Evolutionary conservation across 2,797 vertebrate species (phyloP).

Genomic region (Molossus molossus): DNA sequence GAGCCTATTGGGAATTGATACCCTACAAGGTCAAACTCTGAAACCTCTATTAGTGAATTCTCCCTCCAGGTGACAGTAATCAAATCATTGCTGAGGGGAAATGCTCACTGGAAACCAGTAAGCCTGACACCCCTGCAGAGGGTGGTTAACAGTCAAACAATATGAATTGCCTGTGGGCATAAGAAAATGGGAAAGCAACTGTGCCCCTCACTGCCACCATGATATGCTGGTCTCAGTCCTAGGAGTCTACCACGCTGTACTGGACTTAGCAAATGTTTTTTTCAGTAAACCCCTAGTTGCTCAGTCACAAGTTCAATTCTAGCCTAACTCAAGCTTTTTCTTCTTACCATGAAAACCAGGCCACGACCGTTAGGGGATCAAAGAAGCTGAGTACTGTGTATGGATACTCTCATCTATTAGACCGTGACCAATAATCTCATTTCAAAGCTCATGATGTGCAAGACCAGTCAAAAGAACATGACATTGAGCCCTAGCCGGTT

Average conservation of each 20-base stretch:
- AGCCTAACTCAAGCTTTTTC: background rate
- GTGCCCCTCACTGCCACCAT: background rate
- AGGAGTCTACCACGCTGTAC: background rate
- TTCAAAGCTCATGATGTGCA: background rate
- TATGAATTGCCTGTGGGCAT: background rate
- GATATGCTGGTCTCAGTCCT: background rate
- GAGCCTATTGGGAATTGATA: background rate
- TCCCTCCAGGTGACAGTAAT: background rate
- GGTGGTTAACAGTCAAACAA: background rate
- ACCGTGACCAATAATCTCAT: background rate
- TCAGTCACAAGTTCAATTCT: background rate
- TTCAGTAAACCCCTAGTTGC: background rate
- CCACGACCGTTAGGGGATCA: background rate
- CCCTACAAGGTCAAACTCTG: background rate
- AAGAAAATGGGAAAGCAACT: background rate
- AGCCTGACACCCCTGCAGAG: background rate
- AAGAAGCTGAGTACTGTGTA: background rate
- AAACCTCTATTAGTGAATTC: background rate
- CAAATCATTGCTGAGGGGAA: background rate
- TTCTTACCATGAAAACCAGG: background rate
- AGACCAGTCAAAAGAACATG: background rate
- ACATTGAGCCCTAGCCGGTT: background rate
- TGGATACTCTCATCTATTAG: background rate
- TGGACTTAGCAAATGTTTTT: background rate
- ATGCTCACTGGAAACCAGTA: background rate